Conservation (phyloP, 2,888 invertebrate species). For the Cephus spinipes region DNA sequence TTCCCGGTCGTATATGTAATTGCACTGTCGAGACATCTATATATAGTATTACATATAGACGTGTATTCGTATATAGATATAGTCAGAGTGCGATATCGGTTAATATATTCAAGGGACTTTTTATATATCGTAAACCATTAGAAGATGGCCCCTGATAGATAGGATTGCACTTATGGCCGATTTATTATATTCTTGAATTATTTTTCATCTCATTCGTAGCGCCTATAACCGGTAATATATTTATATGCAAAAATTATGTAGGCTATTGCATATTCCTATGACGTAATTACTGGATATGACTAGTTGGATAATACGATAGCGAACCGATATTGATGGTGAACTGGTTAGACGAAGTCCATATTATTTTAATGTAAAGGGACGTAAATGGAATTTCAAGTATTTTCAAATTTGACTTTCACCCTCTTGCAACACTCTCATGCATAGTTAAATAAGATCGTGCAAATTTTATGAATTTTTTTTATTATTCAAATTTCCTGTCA, state of each 20-base stretch:
- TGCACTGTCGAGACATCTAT: not conserved
- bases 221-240: not conserved
- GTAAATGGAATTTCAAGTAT: not conserved
- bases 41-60: not conserved
- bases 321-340: not conserved
- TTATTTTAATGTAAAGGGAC: not conserved
- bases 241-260: not conserved
- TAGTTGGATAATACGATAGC: not conserved
- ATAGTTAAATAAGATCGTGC: not conserved
- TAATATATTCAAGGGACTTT: not conserved
- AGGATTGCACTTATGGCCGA: not conserved
- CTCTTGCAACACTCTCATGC: not conserved
- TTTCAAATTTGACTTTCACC: not conserved
- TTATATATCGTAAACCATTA: not conserved
- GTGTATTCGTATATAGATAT: not conserved
- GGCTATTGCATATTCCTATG: not conserved
- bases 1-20: not conserved
- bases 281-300: not conserved
- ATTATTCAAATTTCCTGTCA: not conserved
- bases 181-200: not conserved
- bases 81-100: not conserved
- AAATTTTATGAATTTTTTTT: not conserved
- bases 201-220: not conserved
- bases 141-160: not conserved
- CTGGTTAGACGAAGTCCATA: not conserved